Percentiles rank a stretch among this genome's conserved stretches.
Conservation (phyloP, 2,888 invertebrate species). For the Platycheirus albimanus region DNA sequence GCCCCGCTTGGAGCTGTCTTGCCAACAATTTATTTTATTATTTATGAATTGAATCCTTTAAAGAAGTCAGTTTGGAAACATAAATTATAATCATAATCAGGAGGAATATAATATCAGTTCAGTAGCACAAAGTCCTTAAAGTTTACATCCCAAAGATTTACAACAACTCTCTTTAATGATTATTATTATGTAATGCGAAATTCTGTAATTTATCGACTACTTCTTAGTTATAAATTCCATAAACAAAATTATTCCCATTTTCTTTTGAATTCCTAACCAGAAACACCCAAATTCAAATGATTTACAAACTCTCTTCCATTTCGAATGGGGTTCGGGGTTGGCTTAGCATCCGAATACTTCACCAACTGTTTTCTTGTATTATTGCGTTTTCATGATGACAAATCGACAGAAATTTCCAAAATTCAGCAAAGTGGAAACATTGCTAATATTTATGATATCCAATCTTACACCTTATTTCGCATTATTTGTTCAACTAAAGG, state of each 20-base stretch:
- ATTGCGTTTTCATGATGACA: slow-evolving; percentile 75
- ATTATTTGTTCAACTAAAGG: slow-evolving; percentile 25
- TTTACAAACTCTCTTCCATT: not conserved
- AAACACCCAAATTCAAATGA: slow-evolving; percentile 14
- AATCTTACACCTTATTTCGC: slow-evolving; percentile 75
- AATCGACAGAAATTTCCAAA: slow-evolving; percentile 68
- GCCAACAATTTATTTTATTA: too few relatives aligned
- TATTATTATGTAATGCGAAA: too few relatives aligned
- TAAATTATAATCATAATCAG: too few relatives aligned
- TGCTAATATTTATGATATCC: slow-evolving; percentile 73
- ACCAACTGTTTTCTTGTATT: slow-evolving; percentile 36
- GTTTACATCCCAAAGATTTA: slow-evolving; percentile 6
- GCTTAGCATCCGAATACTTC: not conserved
- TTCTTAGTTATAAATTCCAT: not conserved
- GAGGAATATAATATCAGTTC: too few relatives aligned
- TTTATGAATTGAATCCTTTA: too few relatives aligned
- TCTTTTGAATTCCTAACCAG: not conserved
- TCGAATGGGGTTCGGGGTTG: not conserved
- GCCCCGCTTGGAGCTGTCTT: too few relatives aligned
- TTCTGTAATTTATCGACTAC: slow-evolving; percentile 19
- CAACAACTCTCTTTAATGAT: too few relatives aligned
- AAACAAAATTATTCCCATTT: not conserved
- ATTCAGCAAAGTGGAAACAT: slow-evolving; percentile 73
- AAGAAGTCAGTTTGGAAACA: too few relatives aligned
- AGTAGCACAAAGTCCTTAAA: too few relatives aligned